phyloP scores from a whole-genome alignment of 2,797 vertebrate species.

The Rhinichthys osculus region DNA sequence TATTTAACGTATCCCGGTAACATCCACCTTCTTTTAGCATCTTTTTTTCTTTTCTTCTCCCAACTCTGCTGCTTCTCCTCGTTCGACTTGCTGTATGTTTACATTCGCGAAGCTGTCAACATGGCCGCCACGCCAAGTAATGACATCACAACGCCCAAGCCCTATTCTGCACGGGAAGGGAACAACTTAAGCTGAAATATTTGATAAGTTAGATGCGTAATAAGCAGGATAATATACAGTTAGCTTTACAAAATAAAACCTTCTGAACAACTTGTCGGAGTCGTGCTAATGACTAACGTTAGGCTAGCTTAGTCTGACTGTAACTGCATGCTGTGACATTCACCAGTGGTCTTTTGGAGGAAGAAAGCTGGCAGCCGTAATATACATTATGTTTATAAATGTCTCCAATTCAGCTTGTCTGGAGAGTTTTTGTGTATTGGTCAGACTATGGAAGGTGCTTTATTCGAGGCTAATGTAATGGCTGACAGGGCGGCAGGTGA shows the following conservation, averaged over 20 bases:
- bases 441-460: constrained; percentile 28
- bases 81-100: too few relatives aligned
- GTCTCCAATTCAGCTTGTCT: not conserved
- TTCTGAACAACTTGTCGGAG: not conserved
- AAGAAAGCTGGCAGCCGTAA: not conserved
- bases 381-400: not conserved
- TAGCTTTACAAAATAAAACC: not conserved
- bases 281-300: not conserved
- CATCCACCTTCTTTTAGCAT: too few relatives aligned
- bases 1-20: too few relatives aligned
- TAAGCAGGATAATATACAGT: not conserved
- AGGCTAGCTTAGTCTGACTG: not conserved
- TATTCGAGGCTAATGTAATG: constrained; percentile 30
- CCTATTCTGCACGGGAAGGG: not conserved
- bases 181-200: not conserved
- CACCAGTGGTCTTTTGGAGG: not conserved
- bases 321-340: not conserved
- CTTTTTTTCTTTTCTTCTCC: too few relatives aligned
- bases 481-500: constrained; percentile 53
- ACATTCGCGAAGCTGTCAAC: too few relatives aligned
- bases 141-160: too few relatives aligned
- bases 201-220: not conserved
- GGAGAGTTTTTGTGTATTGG: not conserved
- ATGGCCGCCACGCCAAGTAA: too few relatives aligned
- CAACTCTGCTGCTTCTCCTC: too few relatives aligned